These are phyloP conservation scores for Drosophila fungiperda DNA, from an alignment of 2,888 invertebrate genomes.

Conservation along the genomic window DNA sequence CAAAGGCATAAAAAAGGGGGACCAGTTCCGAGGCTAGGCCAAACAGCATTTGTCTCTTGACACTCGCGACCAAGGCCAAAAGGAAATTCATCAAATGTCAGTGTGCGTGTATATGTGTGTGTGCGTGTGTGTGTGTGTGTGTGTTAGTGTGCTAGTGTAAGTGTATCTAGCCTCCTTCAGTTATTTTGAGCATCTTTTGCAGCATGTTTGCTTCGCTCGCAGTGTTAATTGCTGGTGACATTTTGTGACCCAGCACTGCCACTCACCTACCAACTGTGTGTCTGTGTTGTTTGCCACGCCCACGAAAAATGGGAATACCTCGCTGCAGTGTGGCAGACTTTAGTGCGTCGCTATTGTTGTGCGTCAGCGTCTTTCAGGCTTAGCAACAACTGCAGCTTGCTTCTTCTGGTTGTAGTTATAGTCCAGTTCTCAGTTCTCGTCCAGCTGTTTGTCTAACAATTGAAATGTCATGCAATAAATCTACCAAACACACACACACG, in stretches of 20 bases:
- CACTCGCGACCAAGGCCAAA: conserved; percentile 78
- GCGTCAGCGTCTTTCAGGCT: conserved; percentile 57
- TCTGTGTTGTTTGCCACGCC: conserved; percentile 10
- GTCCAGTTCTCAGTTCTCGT: conserved; percentile 62
- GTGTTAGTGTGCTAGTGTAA: conserved; percentile 6
- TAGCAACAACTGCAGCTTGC: conserved; percentile 61
- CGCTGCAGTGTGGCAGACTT: conserved; percentile 21
- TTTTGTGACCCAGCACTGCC: conserved; percentile 44
- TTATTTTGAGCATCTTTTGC: conserved; percentile 63
- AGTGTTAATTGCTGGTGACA: conserved; percentile 74
- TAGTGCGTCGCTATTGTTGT: conserved; percentile 40
- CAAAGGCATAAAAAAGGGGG: conserved; percentile 2
- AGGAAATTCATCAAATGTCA: conserved; percentile 74
- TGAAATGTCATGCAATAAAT: conserved; percentile 80
- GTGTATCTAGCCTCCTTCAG: conserved; percentile 52
- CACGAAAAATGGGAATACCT: conserved; percentile 12
- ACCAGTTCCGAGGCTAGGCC: conserved; percentile 30
- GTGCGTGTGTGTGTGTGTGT: conserved; percentile 1
- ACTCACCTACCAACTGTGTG: conserved; percentile 16
- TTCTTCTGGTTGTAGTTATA: conserved; percentile 32
- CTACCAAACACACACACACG: conserved; percentile 59
- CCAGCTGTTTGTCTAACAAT: conserved; percentile 79
- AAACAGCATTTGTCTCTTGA: conserved; percentile 54
- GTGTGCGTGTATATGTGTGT: conserved; percentile 9
- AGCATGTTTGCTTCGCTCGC: conserved; percentile 31